Conservation (phyloP, 2,888 invertebrate genomes). For the Mamestra brassicae region DNA sequence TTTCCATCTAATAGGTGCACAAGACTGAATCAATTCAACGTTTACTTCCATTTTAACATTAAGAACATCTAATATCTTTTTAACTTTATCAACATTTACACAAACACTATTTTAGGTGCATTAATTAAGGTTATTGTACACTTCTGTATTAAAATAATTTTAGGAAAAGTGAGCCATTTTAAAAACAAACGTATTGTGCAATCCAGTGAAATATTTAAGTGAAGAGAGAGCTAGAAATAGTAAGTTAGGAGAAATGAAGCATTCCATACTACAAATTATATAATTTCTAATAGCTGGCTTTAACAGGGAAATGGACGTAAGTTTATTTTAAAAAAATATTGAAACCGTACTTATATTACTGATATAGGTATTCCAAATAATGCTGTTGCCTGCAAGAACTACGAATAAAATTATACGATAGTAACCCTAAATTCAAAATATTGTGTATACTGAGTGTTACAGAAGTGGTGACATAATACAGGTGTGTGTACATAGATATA, state of each 20-base stretch:
- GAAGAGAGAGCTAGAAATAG: slow-evolving; percentile 88
- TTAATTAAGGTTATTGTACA: slow-evolving; percentile 77
- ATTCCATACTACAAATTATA: slow-evolving; percentile 90
- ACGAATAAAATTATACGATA: slow-evolving; percentile 70
- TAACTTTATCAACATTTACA: slow-evolving; percentile 75
- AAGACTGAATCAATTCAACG: slow-evolving; percentile 68
- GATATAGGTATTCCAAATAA: slow-evolving; percentile 72
- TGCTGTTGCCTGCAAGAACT: slow-evolving; percentile 77
- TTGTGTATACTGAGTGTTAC: slow-evolving; percentile 78
- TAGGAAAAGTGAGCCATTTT: slow-evolving; percentile 91
- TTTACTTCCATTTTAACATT: slow-evolving; percentile 75
- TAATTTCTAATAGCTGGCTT: slow-evolving; percentile 89
- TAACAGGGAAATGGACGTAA: slow-evolving; percentile 91
- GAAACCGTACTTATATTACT: slow-evolving; percentile 75
- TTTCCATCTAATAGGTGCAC: slow-evolving; percentile 82
- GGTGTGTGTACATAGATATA: slow-evolving; percentile 70
- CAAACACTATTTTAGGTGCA: slow-evolving; percentile 85
- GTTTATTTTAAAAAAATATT: slow-evolving; percentile 75
- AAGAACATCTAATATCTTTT: slow-evolving; percentile 72
- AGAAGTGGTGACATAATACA: slow-evolving; percentile 75
- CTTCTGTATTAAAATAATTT: slow-evolving; percentile 79
- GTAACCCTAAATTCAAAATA: slow-evolving; percentile 73
- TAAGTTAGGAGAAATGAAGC: slow-evolving; percentile 89
- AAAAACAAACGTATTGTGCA: slow-evolving; percentile 90
- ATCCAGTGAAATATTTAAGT: slow-evolving; percentile 89